Evolutionary conservation across 1,140 invertebrate genomes (phyloP), one percentile per base, ranked within the genome.

Genomic region (Steinernema khuongi): DNA sequence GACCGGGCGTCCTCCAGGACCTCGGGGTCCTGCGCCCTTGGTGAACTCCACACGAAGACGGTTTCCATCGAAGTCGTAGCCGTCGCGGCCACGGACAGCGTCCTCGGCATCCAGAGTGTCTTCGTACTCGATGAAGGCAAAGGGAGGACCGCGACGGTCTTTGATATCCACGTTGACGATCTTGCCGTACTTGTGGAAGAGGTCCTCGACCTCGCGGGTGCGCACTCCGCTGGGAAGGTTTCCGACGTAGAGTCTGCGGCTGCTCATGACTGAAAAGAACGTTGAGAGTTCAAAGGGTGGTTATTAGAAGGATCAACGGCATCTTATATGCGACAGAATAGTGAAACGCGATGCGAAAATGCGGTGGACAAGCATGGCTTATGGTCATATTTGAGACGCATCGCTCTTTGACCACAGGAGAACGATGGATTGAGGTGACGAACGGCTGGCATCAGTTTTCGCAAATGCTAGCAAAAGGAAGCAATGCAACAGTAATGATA

Each of bases 181-280:
- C 90, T 97, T 97, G 43, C 97, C 97, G 86, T 96, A 99, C 88
- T 97, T 98, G 85, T 95, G 95, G 88, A 99, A 99, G 30, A 99
- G 88, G 88, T 99, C 96, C 89, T 99, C 96, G 77, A 99, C 94
- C 84, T 99, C 97, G 87, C 96, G 94, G 43, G 93, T 94, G 80
- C 96, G 90, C 79, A 98, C 96, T 88, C 99, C 96, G 33, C 95
- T 94, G 2, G 97, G 97, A 50, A 99, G 88, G 88, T 99, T 99
- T 7, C 96, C 96, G 70, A 98, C 95, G 85, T 98, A 99, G 84
- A 99, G 94, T n/a, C 50, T 14, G 50, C 50, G 26, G 22, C 26
- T 22, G 19, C 50, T n/a, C n/a, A n/a, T n/a, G n/a, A n/a, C n/a
- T n/a, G n/a, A n/a, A n/a, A n/a, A n/a, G n/a, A n/a, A n/a, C n/a